A percentile compares a stretch with the other conserved stretches of the same genome.
Conservation (phyloP, 2,113 vertebrate species). For the Callocephalon fimbriatum region DNA sequence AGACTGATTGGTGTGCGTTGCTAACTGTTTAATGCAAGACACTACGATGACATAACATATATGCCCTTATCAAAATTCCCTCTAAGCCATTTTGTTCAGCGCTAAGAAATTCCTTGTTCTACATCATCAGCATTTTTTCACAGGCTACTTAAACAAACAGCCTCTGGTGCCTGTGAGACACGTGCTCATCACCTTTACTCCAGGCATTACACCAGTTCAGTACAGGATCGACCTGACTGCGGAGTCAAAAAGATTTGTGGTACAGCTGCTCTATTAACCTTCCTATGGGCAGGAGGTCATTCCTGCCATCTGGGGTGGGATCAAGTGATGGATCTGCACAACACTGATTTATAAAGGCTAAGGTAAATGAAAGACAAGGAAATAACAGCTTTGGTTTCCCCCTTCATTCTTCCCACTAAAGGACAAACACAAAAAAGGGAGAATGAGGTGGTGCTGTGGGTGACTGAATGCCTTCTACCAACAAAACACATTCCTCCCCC, state of each 20-base stretch:
- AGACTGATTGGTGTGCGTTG: neutral
- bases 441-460: neutral
- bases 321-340: neutral
- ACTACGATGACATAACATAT: neutral
- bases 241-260: neutral
- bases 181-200: neutral
- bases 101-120: neutral
- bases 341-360: neutral
- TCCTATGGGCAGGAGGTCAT: neutral
- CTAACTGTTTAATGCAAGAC: neutral
- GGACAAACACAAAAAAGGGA: neutral
- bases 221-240: rapidly evolving
- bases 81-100: neutral
- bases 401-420: neutral
- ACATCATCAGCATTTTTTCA: neutral
- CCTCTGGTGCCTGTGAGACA: neutral
- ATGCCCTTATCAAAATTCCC: neutral
- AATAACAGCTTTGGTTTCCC: neutral
- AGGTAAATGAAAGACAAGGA: neutral
- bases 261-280: neutral
- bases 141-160: neutral
- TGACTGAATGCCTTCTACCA: neutral
- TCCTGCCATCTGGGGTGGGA: neutral
- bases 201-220: neutral
- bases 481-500: neutral